Conservation (phyloP, 2,797 vertebrate genomes). For the Tamandua tetradactyla region DNA sequence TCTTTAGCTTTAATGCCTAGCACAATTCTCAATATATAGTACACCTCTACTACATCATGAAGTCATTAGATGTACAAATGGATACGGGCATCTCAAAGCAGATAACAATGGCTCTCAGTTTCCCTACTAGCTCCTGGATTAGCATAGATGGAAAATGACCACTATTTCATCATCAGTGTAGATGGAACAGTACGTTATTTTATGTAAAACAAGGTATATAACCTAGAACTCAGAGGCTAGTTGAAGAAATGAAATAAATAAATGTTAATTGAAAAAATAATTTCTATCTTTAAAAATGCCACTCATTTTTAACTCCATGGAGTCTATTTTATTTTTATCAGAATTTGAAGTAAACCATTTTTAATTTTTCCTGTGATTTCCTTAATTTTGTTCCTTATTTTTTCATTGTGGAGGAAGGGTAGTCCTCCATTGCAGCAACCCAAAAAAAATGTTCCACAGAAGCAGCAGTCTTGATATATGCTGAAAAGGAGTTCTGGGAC, state of each 20-base stretch:
- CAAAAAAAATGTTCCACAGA: neutral
- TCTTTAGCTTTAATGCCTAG: neutral
- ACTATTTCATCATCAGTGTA: neutral
- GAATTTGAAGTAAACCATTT: neutral
- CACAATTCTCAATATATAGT: neutral
- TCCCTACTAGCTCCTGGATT: neutral
- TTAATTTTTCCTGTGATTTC: neutral
- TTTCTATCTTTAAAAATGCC: slow-evolving; percentile 4
- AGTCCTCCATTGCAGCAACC: neutral
- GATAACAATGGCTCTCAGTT: neutral
- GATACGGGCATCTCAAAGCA: neutral
- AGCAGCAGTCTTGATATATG: too few species aligned
- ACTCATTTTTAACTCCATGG: neutral
- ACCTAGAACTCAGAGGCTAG: neutral
- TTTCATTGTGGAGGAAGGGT: neutral
- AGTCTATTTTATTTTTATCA: neutral
- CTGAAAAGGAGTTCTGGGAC: neutral
- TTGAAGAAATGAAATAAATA: neutral
- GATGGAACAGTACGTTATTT: neutral
- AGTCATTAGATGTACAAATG: neutral
- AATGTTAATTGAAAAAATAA: neutral
- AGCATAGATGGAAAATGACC: neutral
- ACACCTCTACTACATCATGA: neutral
- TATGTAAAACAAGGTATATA: neutral
- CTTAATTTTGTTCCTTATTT: neutral